These are phyloP conservation scores for Ramphastos sulfuratus DNA, from an alignment of 2,113 vertebrate species.

Conservation along the genomic window DNA sequence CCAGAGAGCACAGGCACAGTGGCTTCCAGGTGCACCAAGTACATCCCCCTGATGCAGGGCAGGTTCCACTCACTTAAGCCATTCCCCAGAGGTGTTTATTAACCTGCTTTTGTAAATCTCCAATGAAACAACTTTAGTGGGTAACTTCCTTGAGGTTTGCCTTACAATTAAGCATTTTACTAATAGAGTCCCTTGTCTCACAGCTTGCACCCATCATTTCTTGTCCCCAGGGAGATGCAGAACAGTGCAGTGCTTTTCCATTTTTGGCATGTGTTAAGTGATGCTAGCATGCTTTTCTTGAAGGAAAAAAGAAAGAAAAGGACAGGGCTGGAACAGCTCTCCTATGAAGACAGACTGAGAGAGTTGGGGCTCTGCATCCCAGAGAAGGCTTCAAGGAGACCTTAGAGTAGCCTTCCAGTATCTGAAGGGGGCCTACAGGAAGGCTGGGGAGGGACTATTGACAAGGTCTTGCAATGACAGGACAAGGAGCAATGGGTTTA, in stretches of 20 bases:
- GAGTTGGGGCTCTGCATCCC: no score
- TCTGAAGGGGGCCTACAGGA: no score
- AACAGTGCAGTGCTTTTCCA: not conserved
- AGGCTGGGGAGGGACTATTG: no score
- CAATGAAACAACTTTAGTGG: not conserved
- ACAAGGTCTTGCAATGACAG: no score
- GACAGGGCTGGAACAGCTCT: no score
- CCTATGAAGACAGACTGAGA: no score
- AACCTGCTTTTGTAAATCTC: not conserved
- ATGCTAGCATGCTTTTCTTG: not conserved
- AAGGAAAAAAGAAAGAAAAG: not conserved
- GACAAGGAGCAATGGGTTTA: no score
- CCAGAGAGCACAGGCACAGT: rapidly evolving
- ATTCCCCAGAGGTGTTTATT: rapidly evolving
- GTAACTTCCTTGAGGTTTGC: not conserved
- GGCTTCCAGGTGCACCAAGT: not conserved
- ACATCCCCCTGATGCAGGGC: not conserved
- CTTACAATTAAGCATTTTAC: not conserved
- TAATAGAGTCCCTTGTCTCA: not conserved
- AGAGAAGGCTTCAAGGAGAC: no score
- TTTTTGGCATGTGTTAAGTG: not conserved
- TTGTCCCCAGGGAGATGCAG: not conserved
- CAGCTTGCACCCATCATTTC: not conserved
- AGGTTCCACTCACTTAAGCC: not conserved
- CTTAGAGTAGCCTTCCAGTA: no score